phyloP scores from a whole-genome alignment of 2,797 vertebrate genomes.

The Acanthopagrus latus region DNA sequence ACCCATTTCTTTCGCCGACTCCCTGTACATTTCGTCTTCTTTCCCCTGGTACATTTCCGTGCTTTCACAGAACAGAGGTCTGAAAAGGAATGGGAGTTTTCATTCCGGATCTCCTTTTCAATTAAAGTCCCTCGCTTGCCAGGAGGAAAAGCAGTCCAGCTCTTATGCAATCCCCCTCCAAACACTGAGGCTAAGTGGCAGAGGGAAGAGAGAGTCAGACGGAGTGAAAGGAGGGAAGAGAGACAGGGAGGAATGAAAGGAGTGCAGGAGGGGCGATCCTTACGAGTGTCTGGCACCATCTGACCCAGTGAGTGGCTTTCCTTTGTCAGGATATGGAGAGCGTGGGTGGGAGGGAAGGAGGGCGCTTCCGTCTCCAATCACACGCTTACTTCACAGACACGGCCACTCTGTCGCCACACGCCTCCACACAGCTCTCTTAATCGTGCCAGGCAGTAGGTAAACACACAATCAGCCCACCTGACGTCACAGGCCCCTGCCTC shows the following conservation, averaged over 20 bases:
- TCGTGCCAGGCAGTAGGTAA: slow-evolving; percentile 56
- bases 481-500: slow-evolving; percentile 33
- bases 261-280: slow-evolving; percentile 53
- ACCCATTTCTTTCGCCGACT: slow-evolving; percentile 80
- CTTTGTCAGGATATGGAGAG: slow-evolving; percentile 75
- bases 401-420: slow-evolving; percentile 57
- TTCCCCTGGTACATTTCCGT: slow-evolving; percentile 68
- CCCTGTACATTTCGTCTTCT: slow-evolving; percentile 69
- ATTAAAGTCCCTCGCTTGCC: slow-evolving; percentile 79
- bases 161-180: slow-evolving; percentile 79
- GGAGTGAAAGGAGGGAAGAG: slow-evolving; percentile 45
- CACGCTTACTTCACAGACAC: slow-evolving; percentile 58
- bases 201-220: slow-evolving; percentile 31
- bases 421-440: slow-evolving; percentile 47
- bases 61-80: slow-evolving; percentile 77
- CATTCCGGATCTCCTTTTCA: slow-evolving; percentile 83
- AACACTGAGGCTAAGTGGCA: slow-evolving; percentile 71
- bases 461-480: slow-evolving; percentile 46
- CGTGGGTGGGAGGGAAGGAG: slow-evolving; percentile 64
- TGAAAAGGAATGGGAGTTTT: slow-evolving; percentile 80
- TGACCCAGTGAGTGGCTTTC: slow-evolving; percentile 77
- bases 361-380: slow-evolving; percentile 73
- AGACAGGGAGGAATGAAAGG: slow-evolving; percentile 50
- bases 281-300: slow-evolving; percentile 68
- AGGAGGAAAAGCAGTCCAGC: slow-evolving; percentile 65